These are phyloP conservation scores for Chelonoidis abingdonii DNA, from an alignment of 2,113 vertebrate species.

Conservation along the genomic window DNA sequence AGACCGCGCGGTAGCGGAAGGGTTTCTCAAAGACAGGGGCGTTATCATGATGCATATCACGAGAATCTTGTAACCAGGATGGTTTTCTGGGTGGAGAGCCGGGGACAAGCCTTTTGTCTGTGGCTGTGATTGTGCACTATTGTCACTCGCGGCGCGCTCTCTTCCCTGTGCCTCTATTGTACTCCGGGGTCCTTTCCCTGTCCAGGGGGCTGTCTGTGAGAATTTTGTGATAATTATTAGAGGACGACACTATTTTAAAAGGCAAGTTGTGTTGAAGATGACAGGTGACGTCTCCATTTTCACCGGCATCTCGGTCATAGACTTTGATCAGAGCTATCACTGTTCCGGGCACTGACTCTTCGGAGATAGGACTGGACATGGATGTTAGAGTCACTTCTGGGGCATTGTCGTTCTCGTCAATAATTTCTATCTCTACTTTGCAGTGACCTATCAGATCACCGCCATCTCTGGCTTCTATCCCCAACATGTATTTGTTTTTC, in stretches of 20 bases:
- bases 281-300: constrained; percentile 51
- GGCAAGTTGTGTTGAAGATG: background rate
- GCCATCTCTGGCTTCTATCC: constrained; percentile 79
- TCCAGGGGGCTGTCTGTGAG: background rate
- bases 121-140: no score
- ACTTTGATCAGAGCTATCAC: constrained; percentile 56
- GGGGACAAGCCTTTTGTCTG: no score
- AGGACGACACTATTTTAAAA: constrained; percentile 60
- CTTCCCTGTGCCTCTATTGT: no score
- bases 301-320: constrained; percentile 47
- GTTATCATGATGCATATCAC: no score
- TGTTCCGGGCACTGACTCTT: constrained; percentile 42
- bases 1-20: no score
- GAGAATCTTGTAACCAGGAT: no score
- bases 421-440: constrained; percentile 78
- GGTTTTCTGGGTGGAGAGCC: no score
- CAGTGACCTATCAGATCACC: constrained; percentile 74
- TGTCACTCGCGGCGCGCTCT: no score
- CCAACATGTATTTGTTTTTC: constrained; percentile 66
- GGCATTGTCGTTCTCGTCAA: constrained; percentile 80
- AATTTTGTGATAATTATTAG: constrained; percentile 2
- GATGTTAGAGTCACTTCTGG: constrained; percentile 60
- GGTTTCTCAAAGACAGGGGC: no score
- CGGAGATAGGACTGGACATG: constrained; percentile 33
- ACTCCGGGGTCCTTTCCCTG: no score